Percentiles rank a stretch among this genome's conserved stretches.
Conservation (phyloP, 30 jellyfish, hydroid and myxozoan species). For the Nemopilema nomurai region DNA sequence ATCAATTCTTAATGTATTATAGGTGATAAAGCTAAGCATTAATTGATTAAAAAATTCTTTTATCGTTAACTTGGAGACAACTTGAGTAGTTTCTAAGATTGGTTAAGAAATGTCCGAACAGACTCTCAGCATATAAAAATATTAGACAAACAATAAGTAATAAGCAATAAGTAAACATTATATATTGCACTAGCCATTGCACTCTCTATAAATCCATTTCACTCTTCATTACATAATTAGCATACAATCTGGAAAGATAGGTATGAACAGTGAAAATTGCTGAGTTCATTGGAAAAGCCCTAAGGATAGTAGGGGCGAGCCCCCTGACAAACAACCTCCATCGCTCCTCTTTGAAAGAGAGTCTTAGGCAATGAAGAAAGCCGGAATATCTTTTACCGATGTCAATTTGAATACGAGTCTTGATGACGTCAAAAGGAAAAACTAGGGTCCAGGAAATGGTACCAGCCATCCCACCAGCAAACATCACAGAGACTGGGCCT, state of each 20-base stretch:
- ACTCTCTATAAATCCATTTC: slow-evolving; percentile 7
- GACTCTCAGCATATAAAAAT: no score
- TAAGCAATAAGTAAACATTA: background rate
- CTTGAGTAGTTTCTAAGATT: no score
- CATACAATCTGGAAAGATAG: slow-evolving; percentile 60
- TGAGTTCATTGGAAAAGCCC: slow-evolving; percentile 96
- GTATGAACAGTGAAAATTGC: slow-evolving; percentile 85
- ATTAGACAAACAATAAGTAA: background rate
- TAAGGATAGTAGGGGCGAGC: slow-evolving; percentile 73
- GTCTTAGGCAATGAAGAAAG: slow-evolving; percentile 68
- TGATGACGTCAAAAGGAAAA: slow-evolving; percentile 89
- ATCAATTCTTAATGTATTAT: no score
- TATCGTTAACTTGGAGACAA: no score
- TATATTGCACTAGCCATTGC: background rate
- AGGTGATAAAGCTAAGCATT: no score
- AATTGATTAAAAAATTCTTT: no score
- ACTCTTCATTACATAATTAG: slow-evolving; percentile 17
- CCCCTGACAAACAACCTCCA: slow-evolving; percentile 76
- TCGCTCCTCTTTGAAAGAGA: slow-evolving; percentile 72
- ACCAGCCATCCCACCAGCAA: slow-evolving; percentile 97
- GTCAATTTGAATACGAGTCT: slow-evolving; percentile 91
- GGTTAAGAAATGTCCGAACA: background rate
- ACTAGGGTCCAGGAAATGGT: slow-evolving; percentile 88
- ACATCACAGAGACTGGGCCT: slow-evolving; percentile 68
- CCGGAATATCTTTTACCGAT: slow-evolving; percentile 52